Conservation (phyloP, 2,113 vertebrate species). For the Lophochroa leadbeateri region DNA sequence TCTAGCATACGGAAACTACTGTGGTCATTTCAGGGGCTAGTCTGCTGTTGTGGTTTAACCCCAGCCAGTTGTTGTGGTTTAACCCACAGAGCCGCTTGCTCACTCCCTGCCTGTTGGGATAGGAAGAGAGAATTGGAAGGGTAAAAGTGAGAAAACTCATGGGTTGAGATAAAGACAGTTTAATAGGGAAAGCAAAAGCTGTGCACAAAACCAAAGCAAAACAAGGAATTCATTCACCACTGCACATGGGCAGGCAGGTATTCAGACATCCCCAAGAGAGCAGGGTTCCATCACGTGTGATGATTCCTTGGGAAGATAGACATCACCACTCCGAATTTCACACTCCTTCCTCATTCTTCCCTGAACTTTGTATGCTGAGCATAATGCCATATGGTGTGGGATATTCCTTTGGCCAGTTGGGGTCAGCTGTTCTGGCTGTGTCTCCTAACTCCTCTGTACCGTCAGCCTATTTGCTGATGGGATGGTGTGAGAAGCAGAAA, state of each 20-base stretch:
- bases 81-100: not conserved
- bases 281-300: not conserved
- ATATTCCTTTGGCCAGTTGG: not conserved
- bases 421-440: not conserved
- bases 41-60: not conserved
- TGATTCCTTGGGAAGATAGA: not conserved
- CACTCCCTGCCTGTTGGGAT: not conserved
- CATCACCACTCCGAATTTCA: not conserved
- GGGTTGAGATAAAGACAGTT: not conserved
- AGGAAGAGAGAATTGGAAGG: not conserved
- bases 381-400: not conserved
- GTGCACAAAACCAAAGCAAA: not conserved
- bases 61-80: not conserved
- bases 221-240: not conserved
- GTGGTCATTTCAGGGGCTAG: not conserved
- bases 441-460: rapidly evolving
- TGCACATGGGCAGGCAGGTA: not conserved
- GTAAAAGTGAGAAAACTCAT: not conserved
- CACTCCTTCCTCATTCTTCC: not conserved
- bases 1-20: not conserved
- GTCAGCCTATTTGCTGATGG: not conserved
- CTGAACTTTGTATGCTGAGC: not conserved
- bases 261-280: not conserved
- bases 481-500: not conserved
- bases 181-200: not conserved